Evolutionary conservation across 1,140 invertebrate genomes (phyloP).

Genomic region (Aphidius ervi): DNA sequence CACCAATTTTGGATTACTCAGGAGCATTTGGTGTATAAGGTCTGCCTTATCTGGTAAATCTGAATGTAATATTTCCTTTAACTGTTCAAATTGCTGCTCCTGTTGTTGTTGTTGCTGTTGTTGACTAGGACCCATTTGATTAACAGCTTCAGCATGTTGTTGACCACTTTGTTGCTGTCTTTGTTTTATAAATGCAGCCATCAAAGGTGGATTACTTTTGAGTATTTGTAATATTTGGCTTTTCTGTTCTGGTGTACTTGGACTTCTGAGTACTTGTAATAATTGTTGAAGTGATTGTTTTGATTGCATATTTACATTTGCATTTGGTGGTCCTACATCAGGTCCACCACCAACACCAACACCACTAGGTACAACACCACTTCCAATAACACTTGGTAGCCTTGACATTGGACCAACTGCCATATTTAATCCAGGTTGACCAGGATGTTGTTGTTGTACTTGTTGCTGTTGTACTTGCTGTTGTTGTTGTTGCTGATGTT

Average conservation of each 20-base stretch:
- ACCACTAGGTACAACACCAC: constrained; percentile 49
- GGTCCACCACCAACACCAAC: constrained; percentile 58
- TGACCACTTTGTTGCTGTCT: constrained; percentile 43
- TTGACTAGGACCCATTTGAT: background rate
- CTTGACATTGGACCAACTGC: constrained; percentile 81
- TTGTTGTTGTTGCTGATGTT: too few species aligned
- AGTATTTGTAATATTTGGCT: constrained; percentile 51
- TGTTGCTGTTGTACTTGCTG: too few species aligned
- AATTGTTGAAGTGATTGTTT: too few species aligned
- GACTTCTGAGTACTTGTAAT: constrained; percentile 33
- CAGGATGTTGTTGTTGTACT: constrained; percentile 38
- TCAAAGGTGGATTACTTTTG: constrained; percentile 39
- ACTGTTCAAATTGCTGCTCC: constrained; percentile 37
- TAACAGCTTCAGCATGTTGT: constrained; percentile 8
- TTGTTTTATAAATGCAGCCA: too few species aligned
- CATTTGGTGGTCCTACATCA: constrained; percentile 47
- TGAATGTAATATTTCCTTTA: constrained; percentile 40
- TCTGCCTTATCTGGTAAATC: constrained; percentile 29
- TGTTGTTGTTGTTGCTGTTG: constrained; percentile 42
- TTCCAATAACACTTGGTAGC: constrained; percentile 60
- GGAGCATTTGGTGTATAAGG: too few species aligned
- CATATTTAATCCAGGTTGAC: constrained; percentile 65
- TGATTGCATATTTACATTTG: constrained; percentile 25
- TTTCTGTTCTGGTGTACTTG: constrained; percentile 49
- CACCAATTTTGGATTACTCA: too few species aligned